These are phyloP conservation scores for Coenonympha glycerion DNA, from an alignment of 2,888 invertebrate genomes.

Conservation along the genomic window DNA sequence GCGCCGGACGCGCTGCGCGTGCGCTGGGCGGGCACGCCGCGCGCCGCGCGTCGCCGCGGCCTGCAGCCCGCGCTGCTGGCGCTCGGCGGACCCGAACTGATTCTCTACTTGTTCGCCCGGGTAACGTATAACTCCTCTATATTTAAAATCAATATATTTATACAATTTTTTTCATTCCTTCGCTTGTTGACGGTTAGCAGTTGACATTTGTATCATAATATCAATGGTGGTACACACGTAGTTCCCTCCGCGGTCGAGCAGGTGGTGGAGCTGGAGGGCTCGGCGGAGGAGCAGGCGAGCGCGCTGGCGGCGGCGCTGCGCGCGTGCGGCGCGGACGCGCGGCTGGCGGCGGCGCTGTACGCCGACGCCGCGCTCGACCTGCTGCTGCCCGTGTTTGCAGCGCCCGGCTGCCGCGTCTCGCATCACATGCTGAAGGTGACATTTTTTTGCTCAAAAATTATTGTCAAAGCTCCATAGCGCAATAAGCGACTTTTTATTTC, in stretches of 20 bases:
- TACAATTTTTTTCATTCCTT: no score
- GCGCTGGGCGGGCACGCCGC: constrained; percentile 43
- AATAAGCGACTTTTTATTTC: no score
- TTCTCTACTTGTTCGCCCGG: constrained; percentile 81
- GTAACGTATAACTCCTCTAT: no score
- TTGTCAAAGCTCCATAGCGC: no score
- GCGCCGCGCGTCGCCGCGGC: constrained; percentile 65
- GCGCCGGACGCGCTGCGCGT: constrained; percentile 54
- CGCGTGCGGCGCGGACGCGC: constrained; percentile 75
- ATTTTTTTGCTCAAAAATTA: no score
- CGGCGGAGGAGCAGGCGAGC: constrained; percentile 76
- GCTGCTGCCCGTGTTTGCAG: constrained; percentile 78
- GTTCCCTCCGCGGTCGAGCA: no score
- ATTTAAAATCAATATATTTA: no score
- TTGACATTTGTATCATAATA: no score
- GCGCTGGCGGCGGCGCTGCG: constrained; percentile 78
- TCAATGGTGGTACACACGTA: no score
- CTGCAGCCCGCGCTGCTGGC: constrained; percentile 72
- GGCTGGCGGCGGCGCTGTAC: constrained; percentile 77
- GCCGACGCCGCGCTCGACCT: constrained; percentile 74
- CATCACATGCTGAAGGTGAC: constrained; percentile 76
- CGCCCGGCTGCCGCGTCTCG: constrained; percentile 76
- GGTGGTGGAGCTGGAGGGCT: no score
- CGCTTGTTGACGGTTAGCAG: no score
- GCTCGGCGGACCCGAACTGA: constrained; percentile 79